Percentiles rank a stretch among this genome's conserved stretches.
phyloP scores from a whole-genome alignment of 1,140 invertebrate genomes.

The Tyrophagus putrescentiae region DNA sequence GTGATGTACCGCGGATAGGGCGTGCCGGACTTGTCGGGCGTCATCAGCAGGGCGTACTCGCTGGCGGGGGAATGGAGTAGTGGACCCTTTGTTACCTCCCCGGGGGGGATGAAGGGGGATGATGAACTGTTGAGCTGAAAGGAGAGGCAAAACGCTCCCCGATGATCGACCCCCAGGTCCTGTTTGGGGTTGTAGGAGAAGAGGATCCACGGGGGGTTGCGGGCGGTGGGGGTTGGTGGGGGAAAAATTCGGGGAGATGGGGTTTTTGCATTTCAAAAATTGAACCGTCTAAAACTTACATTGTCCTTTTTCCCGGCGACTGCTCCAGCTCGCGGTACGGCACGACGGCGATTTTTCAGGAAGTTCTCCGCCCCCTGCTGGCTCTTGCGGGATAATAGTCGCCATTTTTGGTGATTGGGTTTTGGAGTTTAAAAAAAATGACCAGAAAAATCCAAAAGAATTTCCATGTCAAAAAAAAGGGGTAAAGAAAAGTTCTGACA shows the following conservation, averaged over 20 bases:
- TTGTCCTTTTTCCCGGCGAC: neutral
- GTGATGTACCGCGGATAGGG: slow-evolving; percentile 83
- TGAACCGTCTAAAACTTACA: too few relatives aligned
- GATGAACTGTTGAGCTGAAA: neutral
- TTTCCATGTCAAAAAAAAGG: too few relatives aligned
- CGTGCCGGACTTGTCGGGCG: slow-evolving; percentile 67
- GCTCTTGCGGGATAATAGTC: too few relatives aligned
- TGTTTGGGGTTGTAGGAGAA: slow-evolving; percentile 2
- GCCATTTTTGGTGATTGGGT: too few relatives aligned
- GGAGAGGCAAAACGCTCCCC: neutral
- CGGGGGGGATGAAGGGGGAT: neutral
- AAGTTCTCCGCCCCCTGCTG: too few relatives aligned
- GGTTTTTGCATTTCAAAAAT: too few relatives aligned
- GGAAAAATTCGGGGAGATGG: neutral
- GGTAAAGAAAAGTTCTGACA: too few relatives aligned
- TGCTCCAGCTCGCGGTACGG: neutral
- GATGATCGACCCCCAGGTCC: neutral
- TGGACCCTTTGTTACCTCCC: neutral
- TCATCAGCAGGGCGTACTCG: slow-evolving; percentile 44
- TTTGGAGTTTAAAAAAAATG: too few relatives aligned
- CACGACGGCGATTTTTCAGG: neutral
- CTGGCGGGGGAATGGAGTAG: neutral
- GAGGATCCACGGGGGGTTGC: neutral
- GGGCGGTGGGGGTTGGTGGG: neutral
- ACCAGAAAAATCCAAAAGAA: too few relatives aligned